Conservation (phyloP, 30 jellyfish, hydroid and myxozoan species). For the Turritopsis rubra region DNA sequence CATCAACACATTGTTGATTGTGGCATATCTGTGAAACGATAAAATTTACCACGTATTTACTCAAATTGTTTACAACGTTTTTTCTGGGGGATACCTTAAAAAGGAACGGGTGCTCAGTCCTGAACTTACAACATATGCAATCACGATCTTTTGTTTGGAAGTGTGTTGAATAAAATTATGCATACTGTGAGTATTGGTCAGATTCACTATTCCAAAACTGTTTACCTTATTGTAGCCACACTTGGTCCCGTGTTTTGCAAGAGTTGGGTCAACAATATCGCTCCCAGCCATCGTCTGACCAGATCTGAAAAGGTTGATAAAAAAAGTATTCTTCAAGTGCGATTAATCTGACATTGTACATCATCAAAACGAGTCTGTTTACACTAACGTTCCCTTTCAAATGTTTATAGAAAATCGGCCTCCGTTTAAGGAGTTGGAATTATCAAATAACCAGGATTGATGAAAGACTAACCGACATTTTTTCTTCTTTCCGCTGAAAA, state of each 20-base stretch:
- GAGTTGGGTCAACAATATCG: constrained; percentile 1
- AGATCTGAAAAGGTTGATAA: neutral
- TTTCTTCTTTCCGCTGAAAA: neutral
- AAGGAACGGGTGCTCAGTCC: neutral
- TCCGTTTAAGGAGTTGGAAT: no score
- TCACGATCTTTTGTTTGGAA: no score
- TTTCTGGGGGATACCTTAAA: neutral
- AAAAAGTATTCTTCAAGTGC: no score
- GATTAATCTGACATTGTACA: no score
- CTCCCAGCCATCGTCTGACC: neutral
- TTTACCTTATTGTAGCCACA: neutral
- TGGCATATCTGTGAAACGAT: neutral
- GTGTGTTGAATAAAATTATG: no score
- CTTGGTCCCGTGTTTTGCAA: neutral
- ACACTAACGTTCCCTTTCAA: no score
- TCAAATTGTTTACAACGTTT: neutral
- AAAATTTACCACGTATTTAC: neutral
- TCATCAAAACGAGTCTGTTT: neutral
- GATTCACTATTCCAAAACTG: no score
- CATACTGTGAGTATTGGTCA: no score
- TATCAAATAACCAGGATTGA: no score
- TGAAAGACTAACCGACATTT: constrained; percentile 6
- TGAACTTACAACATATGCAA: no score
- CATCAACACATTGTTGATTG: constrained; percentile 6
- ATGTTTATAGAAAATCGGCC: no score